Evolutionary conservation across 2,888 invertebrate species (phyloP).

Genomic region (Meteorus cinctellus): DNA sequence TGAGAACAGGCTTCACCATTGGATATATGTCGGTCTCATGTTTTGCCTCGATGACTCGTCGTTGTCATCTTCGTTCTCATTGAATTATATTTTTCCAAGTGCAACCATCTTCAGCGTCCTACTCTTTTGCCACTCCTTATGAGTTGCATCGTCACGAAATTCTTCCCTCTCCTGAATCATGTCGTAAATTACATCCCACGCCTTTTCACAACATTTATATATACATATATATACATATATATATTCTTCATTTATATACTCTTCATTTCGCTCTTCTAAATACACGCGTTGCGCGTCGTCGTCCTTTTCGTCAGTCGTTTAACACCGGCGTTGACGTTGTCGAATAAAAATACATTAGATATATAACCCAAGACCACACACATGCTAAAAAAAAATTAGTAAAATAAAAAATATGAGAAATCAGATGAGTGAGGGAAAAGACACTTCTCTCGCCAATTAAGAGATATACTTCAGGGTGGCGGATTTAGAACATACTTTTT

Average conservation of each 20-base stretch:
- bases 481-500: conserved; percentile 30
- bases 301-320: conserved; percentile 69
- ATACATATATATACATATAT: neutral
- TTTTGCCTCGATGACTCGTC: conserved; percentile 16
- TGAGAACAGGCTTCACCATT: conserved; percentile 26
- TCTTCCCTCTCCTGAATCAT: conserved; percentile 22
- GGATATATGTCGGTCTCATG: conserved; percentile 33
- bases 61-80: neutral
- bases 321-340: conserved; percentile 67
- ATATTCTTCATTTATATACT: neutral
- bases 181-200: conserved; percentile 65
- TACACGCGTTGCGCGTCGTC: conserved; percentile 24
- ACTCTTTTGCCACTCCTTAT: conserved; percentile 33
- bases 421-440: conserved; percentile 4
- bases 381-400: conserved; percentile 49
- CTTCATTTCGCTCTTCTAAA: conserved; percentile 11
- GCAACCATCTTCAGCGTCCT: conserved; percentile 26
- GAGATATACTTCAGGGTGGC: conserved; percentile 53
- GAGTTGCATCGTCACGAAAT: conserved; percentile 36
- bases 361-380: conserved; percentile 66
- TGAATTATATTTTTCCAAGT: neutral
- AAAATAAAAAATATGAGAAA: conserved; percentile 22
- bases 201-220: conserved; percentile 32
- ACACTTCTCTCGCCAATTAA: conserved; percentile 59
- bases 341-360: conserved; percentile 67